These are phyloP conservation scores for Maconellicoccus hirsutus DNA, from an alignment of 1,140 invertebrate species.

Conservation along the genomic window DNA sequence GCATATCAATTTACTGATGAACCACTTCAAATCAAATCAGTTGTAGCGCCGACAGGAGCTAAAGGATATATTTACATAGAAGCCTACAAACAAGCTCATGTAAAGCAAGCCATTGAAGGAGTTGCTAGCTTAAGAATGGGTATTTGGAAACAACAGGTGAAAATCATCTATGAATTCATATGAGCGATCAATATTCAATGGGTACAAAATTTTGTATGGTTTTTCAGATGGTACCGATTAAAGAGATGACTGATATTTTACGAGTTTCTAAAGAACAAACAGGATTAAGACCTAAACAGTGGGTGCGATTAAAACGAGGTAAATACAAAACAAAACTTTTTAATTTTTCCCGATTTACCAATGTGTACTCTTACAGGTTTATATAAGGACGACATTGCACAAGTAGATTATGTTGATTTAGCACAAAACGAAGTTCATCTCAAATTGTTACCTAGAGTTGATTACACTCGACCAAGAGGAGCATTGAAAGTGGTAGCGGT, in stretches of 20 bases:
- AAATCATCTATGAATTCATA: too few relatives aligned
- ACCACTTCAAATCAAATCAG: conserved; percentile 91
- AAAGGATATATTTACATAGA: conserved; percentile 99
- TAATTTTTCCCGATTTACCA: too few relatives aligned
- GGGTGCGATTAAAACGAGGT: conserved; percentile 84
- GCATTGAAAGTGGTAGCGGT: conserved; percentile 58
- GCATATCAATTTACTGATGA: conserved; percentile 75
- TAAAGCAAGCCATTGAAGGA: conserved; percentile 87
- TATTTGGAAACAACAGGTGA: conserved; percentile 69
- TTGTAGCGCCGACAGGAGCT: conserved; percentile 89
- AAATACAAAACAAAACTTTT: background rate
- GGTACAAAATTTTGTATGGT: too few relatives aligned
- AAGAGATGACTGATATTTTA: conserved; percentile 98
- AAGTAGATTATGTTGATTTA: conserved; percentile 81
- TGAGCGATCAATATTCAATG: too few relatives aligned
- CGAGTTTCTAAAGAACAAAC: conserved; percentile 89
- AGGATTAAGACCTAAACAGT: conserved; percentile 81
- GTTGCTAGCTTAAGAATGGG: conserved; percentile 80
- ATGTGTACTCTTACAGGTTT: conserved; percentile 41
- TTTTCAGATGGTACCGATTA: conserved; percentile 89
- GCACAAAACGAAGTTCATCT: conserved; percentile 93
- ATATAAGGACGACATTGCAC: conserved; percentile 95
- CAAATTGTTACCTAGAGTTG: conserved; percentile 88
- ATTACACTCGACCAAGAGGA: conserved; percentile 82
- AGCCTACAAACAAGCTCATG: conserved; percentile 94